These are phyloP conservation scores for Scleropages formosus DNA, from an alignment of 2,797 vertebrate species.

Conservation along the genomic window DNA sequence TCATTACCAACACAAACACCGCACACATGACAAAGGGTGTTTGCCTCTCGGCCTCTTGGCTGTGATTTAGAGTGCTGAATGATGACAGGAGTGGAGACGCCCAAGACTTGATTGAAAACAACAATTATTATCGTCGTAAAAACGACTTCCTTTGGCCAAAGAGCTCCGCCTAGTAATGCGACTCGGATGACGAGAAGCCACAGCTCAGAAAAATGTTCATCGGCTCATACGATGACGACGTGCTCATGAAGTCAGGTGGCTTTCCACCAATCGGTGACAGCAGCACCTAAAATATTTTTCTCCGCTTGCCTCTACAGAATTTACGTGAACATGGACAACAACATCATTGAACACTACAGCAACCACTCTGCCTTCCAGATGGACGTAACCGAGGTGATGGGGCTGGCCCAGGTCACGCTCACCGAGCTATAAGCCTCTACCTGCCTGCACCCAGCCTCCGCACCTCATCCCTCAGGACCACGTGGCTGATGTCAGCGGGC, in stretches of 20 bases:
- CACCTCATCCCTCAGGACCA: neutral
- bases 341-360: constrained; percentile 95
- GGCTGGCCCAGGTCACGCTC: constrained; percentile 86
- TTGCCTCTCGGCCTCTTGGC: neutral
- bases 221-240: neutral
- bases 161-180: neutral
- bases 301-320: constrained; percentile 68
- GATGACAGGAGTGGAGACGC: neutral
- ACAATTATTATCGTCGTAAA: neutral
- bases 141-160: neutral
- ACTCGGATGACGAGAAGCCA: neutral
- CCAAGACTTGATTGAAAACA: neutral
- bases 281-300: neutral
- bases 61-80: neutral
- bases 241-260: neutral
- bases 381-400: constrained; percentile 75
- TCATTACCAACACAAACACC: constrained; percentile 21
- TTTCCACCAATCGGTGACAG: neutral
- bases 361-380: constrained; percentile 94
- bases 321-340: constrained; percentile 95
- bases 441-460: neutral
- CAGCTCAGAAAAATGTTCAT: neutral
- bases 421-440: constrained; percentile 79
- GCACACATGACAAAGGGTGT: neutral
- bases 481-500: neutral